Conservation (phyloP, 2,113 vertebrate species). For the Maccullochella peelii region DNA sequence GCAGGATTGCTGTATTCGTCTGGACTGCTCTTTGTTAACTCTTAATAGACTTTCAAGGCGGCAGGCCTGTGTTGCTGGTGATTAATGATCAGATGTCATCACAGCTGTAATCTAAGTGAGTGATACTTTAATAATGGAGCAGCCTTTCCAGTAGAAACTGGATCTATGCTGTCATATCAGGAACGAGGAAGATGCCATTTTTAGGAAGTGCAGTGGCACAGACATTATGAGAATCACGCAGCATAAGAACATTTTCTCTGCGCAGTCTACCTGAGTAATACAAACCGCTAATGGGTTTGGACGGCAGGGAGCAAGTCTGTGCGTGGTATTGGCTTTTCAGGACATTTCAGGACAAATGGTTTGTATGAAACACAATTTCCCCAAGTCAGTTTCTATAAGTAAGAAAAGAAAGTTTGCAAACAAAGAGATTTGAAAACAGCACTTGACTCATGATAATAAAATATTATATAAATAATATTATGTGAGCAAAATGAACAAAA, state of each 20-base stretch:
- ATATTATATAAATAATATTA: not conserved
- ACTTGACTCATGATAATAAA: not conserved
- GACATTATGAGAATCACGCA: constrained; percentile 67
- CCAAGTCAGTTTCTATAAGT: not conserved
- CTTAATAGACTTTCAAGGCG: constrained; percentile 68
- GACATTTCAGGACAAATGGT: constrained; percentile 54
- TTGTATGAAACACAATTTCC: constrained; percentile 27
- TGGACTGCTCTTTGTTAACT: constrained; percentile 71
- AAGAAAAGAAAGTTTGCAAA: constrained; percentile 3
- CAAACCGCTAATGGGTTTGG: constrained; percentile 53
- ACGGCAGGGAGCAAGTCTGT: constrained; percentile 22
- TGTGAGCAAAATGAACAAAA: not conserved
- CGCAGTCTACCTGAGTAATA: constrained; percentile 42
- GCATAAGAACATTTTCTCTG: constrained; percentile 56
- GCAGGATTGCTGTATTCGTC: constrained; percentile 49
- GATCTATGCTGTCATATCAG: constrained; percentile 68
- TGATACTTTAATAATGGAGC: constrained; percentile 83
- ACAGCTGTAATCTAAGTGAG: constrained; percentile 77
- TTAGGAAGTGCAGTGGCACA: constrained; percentile 61
- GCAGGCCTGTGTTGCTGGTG: constrained; percentile 67
- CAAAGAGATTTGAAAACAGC: not conserved
- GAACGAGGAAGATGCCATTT: constrained; percentile 66
- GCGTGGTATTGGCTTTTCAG: constrained; percentile 41
- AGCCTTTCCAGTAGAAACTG: constrained; percentile 47
- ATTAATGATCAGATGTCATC: constrained; percentile 77